Base-by-base conservation (phyloP, 2,113 vertebrate genomes). In the Peucedramus taeniatus region DNA sequence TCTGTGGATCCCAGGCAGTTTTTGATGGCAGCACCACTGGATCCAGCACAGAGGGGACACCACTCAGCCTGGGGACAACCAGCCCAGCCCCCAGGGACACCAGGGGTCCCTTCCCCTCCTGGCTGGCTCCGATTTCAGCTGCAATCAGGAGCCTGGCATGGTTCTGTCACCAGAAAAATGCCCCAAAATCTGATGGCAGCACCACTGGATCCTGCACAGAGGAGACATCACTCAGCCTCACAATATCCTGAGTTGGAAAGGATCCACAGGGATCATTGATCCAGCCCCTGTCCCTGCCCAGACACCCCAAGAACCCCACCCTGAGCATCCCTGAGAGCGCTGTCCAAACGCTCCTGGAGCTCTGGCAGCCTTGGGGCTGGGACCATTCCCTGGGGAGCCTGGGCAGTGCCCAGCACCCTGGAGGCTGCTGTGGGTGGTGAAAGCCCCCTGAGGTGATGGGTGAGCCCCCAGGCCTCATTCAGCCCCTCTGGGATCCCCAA, bases 191-290 rank as follows among this genome's bases (percentile, higher is more conserved):
- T 49, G 47, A 24, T 49, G 23, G 47, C 47, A 49, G 23, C 23
- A 49, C 13, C 47, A 24, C 21, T 49, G 47, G 47, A 49, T 49
- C 23, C 47, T n/a, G n/a, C n/a, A n/a, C 17, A 54, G 54, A 56
- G 20, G 31, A 31, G 19, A 56, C 31, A 56, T 56, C 54, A 57
- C 21, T 57, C 13, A n/a, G 54, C 33, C 20, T 57, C 21, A 23
- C 33, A 56, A 66, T 3, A 11, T 57, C 37, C 71, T 31, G 51
- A 59, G 44, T 4, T 9, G 61, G 59, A 3, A 47, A 14, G 26
- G 9, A 20, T 20, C 26, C 60, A 0, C 42, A 47, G 10, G 82
- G 51, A 31, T 17, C 10, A 24, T 14, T 2, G 3, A 1, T 0
- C 0, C 60, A n/a, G 2, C 12, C 42, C 80, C 59, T 13, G 15